phyloP scores from a whole-genome alignment of 2,797 vertebrate genomes.

The Sphenopsis melanotis region DNA sequence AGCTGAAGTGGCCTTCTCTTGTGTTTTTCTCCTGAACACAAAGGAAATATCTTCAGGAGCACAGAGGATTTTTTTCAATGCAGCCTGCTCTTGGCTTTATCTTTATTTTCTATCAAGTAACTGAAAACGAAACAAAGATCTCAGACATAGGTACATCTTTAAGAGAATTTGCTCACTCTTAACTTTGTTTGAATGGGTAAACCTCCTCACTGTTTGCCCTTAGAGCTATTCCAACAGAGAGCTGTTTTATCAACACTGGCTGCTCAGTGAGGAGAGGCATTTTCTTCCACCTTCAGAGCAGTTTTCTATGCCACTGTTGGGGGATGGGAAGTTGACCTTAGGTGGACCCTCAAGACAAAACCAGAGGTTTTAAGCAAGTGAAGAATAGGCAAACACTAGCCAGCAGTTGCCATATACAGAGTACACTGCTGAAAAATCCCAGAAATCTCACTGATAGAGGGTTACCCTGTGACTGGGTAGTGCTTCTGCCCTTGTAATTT shows the following conservation, averaged over 20 bases:
- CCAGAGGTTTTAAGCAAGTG: constrained; percentile 48
- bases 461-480: constrained; percentile 6
- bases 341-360: constrained; percentile 66
- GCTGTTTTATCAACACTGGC: constrained; percentile 60
- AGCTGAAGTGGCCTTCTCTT: not conserved
- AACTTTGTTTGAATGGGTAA: constrained; percentile 65
- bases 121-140: constrained; percentile 42
- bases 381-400: constrained; percentile 65
- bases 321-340: constrained; percentile 69
- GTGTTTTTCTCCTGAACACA: not conserved
- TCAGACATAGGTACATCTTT: constrained; percentile 58
- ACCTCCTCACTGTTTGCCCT: constrained; percentile 63
- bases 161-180: constrained; percentile 62
- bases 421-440: constrained; percentile 51
- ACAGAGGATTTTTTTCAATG: not conserved
- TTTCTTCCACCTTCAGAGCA: constrained; percentile 49
- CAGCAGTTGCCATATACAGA: constrained; percentile 68
- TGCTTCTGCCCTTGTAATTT: constrained; percentile 34
- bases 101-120: constrained; percentile 52
- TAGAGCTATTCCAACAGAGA: constrained; percentile 63
- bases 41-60: constrained; percentile 20
- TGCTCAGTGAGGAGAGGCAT: constrained; percentile 44
- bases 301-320: constrained; percentile 49
- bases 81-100: constrained; percentile 40
- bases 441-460: constrained; percentile 51